A percentile compares a stretch with the other conserved stretches of the same genome.
Evolutionary conservation across 2,797 vertebrate species (phyloP).

Genomic region (Stomatorhinus walkeri): DNA sequence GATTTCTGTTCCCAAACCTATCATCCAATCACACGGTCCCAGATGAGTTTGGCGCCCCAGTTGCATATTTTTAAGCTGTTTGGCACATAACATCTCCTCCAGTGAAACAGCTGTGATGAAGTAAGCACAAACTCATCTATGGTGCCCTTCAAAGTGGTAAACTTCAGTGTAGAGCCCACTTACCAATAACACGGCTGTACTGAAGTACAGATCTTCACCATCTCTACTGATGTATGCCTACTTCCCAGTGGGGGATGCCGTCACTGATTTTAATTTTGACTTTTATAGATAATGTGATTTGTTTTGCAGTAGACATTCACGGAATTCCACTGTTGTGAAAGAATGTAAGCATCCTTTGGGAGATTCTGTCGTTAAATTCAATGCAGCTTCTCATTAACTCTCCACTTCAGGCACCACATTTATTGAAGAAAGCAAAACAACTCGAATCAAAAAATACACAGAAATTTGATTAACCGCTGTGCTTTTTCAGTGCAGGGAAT

Average conservation of each 20-base stretch:
- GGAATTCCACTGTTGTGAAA: slow-evolving; percentile 52
- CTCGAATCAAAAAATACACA: slow-evolving; percentile 19
- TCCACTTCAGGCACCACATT: background rate
- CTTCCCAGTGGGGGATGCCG: background rate
- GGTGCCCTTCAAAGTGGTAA: background rate
- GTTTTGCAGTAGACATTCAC: slow-evolving; percentile 26
- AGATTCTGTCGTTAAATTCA: slow-evolving; percentile 35
- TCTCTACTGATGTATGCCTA: background rate
- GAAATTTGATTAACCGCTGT: slow-evolving; percentile 42
- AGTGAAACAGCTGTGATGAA: background rate
- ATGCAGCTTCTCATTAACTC: slow-evolving; percentile 24
- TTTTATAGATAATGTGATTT: slow-evolving; percentile 31
- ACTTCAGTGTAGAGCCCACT: background rate
- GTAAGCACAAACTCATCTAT: background rate
- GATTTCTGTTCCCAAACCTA: background rate
- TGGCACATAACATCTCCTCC: background rate
- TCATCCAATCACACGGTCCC: background rate
- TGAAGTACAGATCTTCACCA: background rate
- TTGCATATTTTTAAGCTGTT: background rate
- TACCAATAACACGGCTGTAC: background rate
- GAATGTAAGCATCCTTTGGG: slow-evolving; percentile 38
- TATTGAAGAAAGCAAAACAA: slow-evolving; percentile 15
- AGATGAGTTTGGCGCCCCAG: background rate
- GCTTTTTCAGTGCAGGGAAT: slow-evolving; percentile 29
- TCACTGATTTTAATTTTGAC: slow-evolving; percentile 21